These are phyloP conservation scores for Mylabris sibirica DNA, from an alignment of 2,888 invertebrate genomes.

Conservation along the genomic window DNA sequence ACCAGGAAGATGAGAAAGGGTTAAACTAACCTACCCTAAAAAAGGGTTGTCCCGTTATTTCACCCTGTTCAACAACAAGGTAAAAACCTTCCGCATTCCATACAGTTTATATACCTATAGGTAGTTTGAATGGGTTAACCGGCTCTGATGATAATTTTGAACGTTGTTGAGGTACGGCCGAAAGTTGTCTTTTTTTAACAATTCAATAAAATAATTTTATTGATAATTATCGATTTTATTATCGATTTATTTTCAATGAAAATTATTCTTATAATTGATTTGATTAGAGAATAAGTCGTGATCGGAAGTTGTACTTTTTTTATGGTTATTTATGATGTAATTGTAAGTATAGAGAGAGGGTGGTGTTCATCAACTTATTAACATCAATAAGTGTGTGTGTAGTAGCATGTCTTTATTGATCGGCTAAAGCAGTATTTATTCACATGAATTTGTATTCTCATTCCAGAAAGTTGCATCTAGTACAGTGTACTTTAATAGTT, in stretches of 20 bases:
- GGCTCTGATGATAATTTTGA: slow-evolving; percentile 20
- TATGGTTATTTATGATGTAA: too few relatives aligned
- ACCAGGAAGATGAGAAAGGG: slow-evolving; percentile 45
- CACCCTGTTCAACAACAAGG: slow-evolving; percentile 45
- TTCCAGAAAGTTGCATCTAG: slow-evolving; percentile 17
- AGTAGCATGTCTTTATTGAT: neutral
- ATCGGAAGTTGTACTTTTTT: neutral
- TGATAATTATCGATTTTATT: too few relatives aligned
- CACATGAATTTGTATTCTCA: neutral
- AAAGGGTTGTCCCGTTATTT: slow-evolving; percentile 50
- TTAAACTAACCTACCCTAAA: slow-evolving; percentile 52
- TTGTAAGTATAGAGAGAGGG: neutral
- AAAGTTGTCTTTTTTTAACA: slow-evolving; percentile 9
- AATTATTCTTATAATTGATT: neutral
- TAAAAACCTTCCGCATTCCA: slow-evolving; percentile 54
- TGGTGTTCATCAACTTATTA: neutral
- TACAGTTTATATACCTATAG: slow-evolving; percentile 19
- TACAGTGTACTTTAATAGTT: slow-evolving; percentile 41
- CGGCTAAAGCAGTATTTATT: neutral
- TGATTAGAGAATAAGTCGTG: neutral
- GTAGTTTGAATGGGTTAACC: slow-evolving; percentile 32
- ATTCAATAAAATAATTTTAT: neutral
- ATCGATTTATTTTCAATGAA: neutral
- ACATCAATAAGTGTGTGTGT: neutral
- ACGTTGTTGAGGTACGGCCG: slow-evolving; percentile 26